Evolutionary conservation across 2,113 vertebrate species (phyloP).

Genomic region (Aegotheles bennettii): DNA sequence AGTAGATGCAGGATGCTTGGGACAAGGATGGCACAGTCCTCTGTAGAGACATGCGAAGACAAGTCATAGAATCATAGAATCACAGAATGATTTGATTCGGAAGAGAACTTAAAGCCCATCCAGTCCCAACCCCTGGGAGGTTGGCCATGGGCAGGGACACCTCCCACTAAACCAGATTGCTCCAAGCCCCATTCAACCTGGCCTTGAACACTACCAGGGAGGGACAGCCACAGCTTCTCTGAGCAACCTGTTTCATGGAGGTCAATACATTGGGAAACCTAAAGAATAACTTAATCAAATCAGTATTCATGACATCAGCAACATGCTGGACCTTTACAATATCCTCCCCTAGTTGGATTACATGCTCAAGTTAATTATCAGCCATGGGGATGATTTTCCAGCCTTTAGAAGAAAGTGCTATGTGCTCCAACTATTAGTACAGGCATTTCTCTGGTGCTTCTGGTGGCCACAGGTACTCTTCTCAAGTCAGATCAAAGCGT

Average conservation of each 20-base stretch:
- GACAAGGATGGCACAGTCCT: neutral
- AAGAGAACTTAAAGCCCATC: too few species aligned
- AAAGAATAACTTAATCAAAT: neutral
- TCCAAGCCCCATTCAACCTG: too few species aligned
- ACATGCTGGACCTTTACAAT: neutral
- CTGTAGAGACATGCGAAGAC: neutral
- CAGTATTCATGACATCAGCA: neutral
- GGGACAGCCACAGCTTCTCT: too few species aligned
- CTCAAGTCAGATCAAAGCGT: neutral
- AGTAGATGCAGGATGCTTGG: neutral
- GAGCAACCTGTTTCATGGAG: neutral
- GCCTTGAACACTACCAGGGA: too few species aligned
- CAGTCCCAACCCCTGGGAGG: too few species aligned
- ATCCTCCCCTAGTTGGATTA: neutral
- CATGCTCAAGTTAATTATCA: neutral
- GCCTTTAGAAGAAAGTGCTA: neutral
- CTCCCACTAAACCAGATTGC: too few species aligned
- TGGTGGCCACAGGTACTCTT: rapidly evolving
- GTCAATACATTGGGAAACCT: rapidly evolving
- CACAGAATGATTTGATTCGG: too few species aligned
- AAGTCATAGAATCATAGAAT: neutral
- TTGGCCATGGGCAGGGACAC: too few species aligned
- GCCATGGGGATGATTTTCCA: neutral
- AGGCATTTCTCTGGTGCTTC: neutral
- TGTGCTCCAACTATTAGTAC: neutral